These are phyloP conservation scores for Podarcis siculus DNA, from an alignment of 2,797 vertebrate species.

Conservation along the genomic window DNA sequence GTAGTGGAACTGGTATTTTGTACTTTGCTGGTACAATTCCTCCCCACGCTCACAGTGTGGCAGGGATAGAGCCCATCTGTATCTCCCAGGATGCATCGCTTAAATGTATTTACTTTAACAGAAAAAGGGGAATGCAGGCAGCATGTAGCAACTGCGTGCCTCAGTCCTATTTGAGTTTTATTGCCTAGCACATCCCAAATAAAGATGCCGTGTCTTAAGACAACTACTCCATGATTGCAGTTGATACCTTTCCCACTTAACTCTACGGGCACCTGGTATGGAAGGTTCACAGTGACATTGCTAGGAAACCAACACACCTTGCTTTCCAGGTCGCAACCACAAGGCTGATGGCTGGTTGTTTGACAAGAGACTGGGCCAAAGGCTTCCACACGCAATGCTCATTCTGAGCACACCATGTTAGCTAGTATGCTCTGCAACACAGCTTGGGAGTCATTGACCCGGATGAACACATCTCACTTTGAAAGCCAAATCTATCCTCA, in stretches of 20 bases:
- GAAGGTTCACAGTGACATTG: neutral
- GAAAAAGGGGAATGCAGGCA: neutral
- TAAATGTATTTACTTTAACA: neutral
- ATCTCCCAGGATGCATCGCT: neutral
- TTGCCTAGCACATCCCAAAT: slow-evolving; percentile 9
- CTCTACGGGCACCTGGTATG: neutral
- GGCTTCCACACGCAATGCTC: neutral
- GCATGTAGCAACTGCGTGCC: neutral
- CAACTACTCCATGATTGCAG: neutral
- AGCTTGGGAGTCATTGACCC: too few species aligned
- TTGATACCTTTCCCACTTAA: neutral
- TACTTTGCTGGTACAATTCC: neutral
- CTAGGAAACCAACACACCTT: slow-evolving; percentile 22
- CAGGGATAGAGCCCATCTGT: neutral
- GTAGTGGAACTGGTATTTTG: neutral
- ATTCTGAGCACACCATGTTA: neutral
- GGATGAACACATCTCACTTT: neutral
- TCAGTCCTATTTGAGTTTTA: neutral
- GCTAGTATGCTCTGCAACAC: neutral
- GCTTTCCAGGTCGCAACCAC: neutral
- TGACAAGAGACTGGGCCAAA: neutral
- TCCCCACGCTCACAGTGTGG: too few species aligned
- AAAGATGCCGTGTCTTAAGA: neutral
- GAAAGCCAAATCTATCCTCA: neutral
- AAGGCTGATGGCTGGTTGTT: neutral